Base-by-base conservation (phyloP, 2,888 invertebrate species). In the Andricus quercusramuli region DNA sequence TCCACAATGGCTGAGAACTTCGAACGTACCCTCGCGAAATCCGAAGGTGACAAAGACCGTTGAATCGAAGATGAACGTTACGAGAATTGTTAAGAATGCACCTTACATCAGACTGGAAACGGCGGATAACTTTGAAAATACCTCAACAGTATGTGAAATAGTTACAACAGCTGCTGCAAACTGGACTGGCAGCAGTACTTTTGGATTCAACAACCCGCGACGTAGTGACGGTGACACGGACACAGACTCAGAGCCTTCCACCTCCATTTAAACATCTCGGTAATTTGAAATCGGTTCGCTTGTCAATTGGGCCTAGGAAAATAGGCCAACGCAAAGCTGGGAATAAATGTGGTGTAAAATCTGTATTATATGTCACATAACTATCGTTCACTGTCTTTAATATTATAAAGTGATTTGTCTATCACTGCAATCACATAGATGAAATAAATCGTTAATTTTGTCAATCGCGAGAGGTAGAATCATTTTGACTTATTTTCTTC, bases 201-300 rank as follows among this genome's bases (percentile, higher is more conserved):
- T 51, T 2, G 56, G n/a, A 56, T 32, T 47, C 47, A 41, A 68
- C 1, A 68, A 74, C 32, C 51, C 32, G 32, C 74, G 56, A n/a
- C 80, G 77, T 1, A 84, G 79, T 62, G 83, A 83, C 5, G 83
- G 78, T 3, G 88, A 89, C 20, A 87, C 86, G 44, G 90, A 91
- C 66, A 88, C 87, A n/a, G 91, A 91, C 67, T 89, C 90, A 79
- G 91, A 91, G 37, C 89, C 90, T 81, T 92, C 92, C 13, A 92
- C 92, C 29, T 92, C 92, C 65, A 89, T 92, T 82, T 91, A 88
- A 85, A 86, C 62, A 62, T 70, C 8, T 25, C 78, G 56, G 5
- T 51, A 56, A 20, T 51, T 32, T 65, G 8, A 83, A 66, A 32
- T 70, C 51, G 11, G 51, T 15, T 47, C 47, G 15, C 47, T 15